Evolutionary conservation across 2,113 vertebrate genomes (phyloP), one percentile per base, ranked within the genome.

Genomic region (Rhabdornis inornatus): DNA sequence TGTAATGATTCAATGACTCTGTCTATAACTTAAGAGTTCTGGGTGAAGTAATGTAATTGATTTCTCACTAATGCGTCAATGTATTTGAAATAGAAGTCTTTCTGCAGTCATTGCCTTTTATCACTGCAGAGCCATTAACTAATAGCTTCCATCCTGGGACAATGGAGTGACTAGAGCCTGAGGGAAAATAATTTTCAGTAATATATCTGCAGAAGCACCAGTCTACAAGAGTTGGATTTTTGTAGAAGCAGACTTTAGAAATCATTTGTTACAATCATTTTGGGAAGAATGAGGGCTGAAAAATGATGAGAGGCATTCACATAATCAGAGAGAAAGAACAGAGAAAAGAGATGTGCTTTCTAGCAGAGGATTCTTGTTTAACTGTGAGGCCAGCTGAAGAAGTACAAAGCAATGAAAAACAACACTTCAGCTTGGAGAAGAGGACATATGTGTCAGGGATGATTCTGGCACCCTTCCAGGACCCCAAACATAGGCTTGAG

Each of bases 71-170:
- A 92, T 68, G 61, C 5, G 0, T 80, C 76, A 19, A 2, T 55
- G 69, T 83, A 42, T 83, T 89, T 81, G 80, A 89, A 91, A 61
- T 24, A 33, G 56, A 87, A 95, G 20, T 81, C 77, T 70, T 83
- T 74, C 60, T 77, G 52, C 56, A 78, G 52, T 87, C 60, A 42
- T 45, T 89, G 87, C 42, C 56, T 92, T 95, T 89, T 69, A 66
- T 89, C 47, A 18, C 35, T 78, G 72, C 55, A 87, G 68, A 74
- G 50, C 71, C 64, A 81, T 95, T 94, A 96, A 80, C 87, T 83
- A 87, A 83, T 57, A 83, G 72, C 55, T 95, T 94, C 76, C 47
- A 87, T 57, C 76, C 39, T 8, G 4, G 83, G 71, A 77, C 80
- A 66, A 39, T 27, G 72, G 40, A 49, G 80, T 57, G 68, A 56